Conservation (phyloP, 53 echinoderm and acorn worm genomes). For the Stichopus horrens region DNA sequence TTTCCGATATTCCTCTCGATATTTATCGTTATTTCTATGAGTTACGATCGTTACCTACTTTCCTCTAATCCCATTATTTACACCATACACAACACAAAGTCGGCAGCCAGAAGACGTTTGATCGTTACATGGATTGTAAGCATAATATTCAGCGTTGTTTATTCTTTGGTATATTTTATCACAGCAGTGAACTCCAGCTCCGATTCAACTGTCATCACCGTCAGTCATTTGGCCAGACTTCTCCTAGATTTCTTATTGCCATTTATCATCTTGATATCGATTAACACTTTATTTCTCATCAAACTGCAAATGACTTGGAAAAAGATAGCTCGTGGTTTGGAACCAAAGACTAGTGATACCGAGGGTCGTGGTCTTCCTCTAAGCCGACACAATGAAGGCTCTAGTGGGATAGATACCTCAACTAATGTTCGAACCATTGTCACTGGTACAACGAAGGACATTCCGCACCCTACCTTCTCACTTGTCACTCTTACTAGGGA, state of each 20-base stretch:
- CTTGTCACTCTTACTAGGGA: too few species aligned
- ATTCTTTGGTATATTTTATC: not conserved
- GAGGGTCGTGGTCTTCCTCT: not conserved
- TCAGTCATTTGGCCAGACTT: not conserved
- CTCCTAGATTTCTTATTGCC: not conserved
- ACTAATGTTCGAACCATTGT: too few species aligned
- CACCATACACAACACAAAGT: not conserved
- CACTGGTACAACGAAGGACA: too few species aligned
- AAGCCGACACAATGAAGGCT: not conserved
- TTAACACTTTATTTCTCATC: not conserved
- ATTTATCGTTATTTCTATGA: conserved; percentile 9
- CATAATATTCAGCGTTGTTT: not conserved
- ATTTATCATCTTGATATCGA: not conserved
- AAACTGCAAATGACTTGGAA: not conserved
- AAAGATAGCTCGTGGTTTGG: not conserved
- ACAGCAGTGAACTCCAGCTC: not conserved
- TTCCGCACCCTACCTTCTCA: too few species aligned
- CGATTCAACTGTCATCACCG: not conserved
- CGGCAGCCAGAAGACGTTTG: not conserved
- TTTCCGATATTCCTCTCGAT: not conserved
- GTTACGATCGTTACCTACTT: conserved; percentile 11
- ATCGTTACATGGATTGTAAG: not conserved
- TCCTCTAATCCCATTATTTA: not conserved
- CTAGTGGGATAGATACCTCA: too few species aligned
- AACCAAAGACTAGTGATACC: not conserved